Conservation (phyloP, 1,140 invertebrate genomes). For the Drosophila biarmipes region DNA sequence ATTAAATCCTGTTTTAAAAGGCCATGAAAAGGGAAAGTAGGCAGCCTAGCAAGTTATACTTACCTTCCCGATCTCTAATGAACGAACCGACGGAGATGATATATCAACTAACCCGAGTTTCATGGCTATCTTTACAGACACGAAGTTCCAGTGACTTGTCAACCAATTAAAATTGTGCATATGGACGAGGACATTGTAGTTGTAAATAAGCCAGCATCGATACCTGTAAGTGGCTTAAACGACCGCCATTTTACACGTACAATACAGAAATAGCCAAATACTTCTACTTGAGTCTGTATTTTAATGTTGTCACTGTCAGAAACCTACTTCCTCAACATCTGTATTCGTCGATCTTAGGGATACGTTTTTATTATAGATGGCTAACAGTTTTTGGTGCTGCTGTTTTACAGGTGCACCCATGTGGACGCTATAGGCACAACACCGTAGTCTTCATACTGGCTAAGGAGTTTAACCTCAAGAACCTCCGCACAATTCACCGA, state of each 20-base stretch:
- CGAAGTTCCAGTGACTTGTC: conserved; percentile 97
- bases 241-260: conserved; percentile 87
- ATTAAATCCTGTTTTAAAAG: not conserved
- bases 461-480: conserved; percentile 97
- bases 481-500: conserved; percentile 95
- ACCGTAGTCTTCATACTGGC: conserved; percentile 98
- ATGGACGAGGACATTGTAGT: conserved; percentile 99
- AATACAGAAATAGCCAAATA: conserved; percentile 1
- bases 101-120: conserved; percentile 39
- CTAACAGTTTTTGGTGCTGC: not conserved
- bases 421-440: conserved; percentile 98
- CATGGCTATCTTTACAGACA: conserved; percentile 90
- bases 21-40: not conserved
- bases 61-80: conserved; percentile 13
- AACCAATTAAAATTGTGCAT: conserved; percentile 97
- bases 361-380: not conserved
- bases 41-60: not conserved
- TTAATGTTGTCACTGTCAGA: conserved; percentile 11
- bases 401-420: conserved; percentile 94
- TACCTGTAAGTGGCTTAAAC: conserved; percentile 95
- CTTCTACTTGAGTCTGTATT: conserved; percentile 5
- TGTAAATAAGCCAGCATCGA: conserved; percentile 99
- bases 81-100: conserved; percentile 21
- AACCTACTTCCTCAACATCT: conserved; percentile 13
- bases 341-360: not conserved